Conservation (phyloP, 2,113 vertebrate species). For the Nibea albiflora region DNA sequence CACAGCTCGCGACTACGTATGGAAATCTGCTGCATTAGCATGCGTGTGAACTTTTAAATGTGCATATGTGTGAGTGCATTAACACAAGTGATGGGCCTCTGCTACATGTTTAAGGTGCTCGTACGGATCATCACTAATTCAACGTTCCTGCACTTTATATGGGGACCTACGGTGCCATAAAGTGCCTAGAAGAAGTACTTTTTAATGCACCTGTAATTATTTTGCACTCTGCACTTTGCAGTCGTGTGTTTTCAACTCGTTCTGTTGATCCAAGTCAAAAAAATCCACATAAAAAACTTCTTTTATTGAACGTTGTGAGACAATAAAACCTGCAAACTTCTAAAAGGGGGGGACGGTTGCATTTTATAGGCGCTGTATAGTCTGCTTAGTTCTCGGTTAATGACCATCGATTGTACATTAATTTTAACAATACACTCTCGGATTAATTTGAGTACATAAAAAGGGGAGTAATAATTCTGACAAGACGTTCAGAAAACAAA, state of each 20-base stretch:
- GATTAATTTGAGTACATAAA: not conserved
- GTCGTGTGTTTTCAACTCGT: not conserved
- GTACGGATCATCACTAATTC: not conserved
- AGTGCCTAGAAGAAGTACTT: not conserved
- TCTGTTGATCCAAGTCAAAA: not conserved
- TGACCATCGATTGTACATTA: not conserved
- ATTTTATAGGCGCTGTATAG: not conserved
- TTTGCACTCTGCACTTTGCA: too few species aligned
- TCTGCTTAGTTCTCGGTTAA: fast-evolving
- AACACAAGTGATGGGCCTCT: not conserved
- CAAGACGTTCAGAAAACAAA: not conserved
- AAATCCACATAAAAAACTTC: not conserved
- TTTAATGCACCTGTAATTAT: not conserved
- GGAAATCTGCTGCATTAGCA: slow-evolving; percentile 59
- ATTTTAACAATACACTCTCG: not conserved
- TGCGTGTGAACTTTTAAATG: slow-evolving; percentile 34
- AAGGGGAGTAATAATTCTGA: not conserved
- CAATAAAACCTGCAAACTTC: not conserved
- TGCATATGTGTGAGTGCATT: slow-evolving; percentile 1
- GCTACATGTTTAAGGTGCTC: not conserved
- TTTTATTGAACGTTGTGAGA: not conserved
- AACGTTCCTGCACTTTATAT: not conserved
- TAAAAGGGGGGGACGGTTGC: not conserved
- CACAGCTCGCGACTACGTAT: slow-evolving; percentile 1
- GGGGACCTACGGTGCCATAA: too few species aligned